Evolutionary conservation across 2,888 invertebrate species (phyloP).

Genomic region (Macroteleia sp.): DNA sequence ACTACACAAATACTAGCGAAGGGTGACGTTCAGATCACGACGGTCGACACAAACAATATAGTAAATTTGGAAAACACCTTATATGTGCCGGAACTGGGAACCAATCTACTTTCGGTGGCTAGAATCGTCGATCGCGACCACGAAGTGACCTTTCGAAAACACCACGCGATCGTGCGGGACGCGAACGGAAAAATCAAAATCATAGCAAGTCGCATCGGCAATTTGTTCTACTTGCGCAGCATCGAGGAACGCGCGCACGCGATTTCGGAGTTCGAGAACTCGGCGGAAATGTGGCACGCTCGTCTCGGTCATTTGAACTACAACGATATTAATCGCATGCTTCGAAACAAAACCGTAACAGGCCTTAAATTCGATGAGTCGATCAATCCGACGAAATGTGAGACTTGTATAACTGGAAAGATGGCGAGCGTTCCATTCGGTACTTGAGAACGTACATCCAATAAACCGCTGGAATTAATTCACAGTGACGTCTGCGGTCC

Average conservation of each 20-base stretch:
- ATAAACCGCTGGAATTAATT: no score
- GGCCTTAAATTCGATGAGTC: no score
- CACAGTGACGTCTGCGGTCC: no score
- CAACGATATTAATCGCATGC: no score
- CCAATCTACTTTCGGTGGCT: no score
- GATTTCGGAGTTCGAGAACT: no score
- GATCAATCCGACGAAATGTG: neutral
- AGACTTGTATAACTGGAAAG: neutral
- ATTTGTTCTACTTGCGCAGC: neutral
- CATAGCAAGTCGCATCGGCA: neutral
- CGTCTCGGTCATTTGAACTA: no score
- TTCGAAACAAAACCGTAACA: no score
- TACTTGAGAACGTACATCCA: no score
- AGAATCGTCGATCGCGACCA: neutral
- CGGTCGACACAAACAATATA: neutral
- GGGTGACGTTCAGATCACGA: neutral
- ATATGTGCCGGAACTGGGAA: neutral
- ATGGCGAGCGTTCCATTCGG: no score
- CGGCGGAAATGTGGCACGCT: no score
- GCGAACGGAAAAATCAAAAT: neutral
- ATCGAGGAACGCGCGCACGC: no score
- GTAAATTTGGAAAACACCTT: neutral
- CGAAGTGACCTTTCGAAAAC: neutral
- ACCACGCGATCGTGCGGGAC: neutral
- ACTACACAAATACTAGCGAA: neutral